A percentile compares a stretch with the other conserved stretches of the same genome.
Conservation (phyloP, 2,888 invertebrate genomes). For the Clistopyga incitator region DNA sequence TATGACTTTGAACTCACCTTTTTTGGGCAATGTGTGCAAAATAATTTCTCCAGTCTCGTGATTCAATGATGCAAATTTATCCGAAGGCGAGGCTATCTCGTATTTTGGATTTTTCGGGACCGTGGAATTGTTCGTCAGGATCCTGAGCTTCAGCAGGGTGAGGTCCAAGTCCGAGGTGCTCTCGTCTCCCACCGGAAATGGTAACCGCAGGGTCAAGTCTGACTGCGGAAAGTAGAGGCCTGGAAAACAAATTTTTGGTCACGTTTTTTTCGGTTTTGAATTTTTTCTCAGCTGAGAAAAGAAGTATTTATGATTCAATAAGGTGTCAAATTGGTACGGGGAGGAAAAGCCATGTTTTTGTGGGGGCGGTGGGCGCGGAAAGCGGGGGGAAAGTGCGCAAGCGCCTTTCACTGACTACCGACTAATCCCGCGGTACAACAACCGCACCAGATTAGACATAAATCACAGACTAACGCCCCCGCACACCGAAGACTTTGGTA, state of each 20-base stretch:
- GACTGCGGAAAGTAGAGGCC: slow-evolving; percentile 82
- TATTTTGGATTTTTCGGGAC: slow-evolving; percentile 73
- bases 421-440: slow-evolving; percentile 48
- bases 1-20: slow-evolving; percentile 72
- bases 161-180: slow-evolving; percentile 67
- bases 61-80: slow-evolving; percentile 70
- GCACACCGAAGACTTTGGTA: slow-evolving; percentile 12
- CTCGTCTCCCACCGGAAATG: slow-evolving; percentile 72
- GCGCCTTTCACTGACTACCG: slow-evolving; percentile 22
- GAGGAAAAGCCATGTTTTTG: slow-evolving; percentile 1
- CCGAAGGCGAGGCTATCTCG: slow-evolving; percentile 72
- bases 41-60: slow-evolving; percentile 68
- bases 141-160: slow-evolving; percentile 75
- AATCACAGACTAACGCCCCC: slow-evolving; percentile 60
- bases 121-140: slow-evolving; percentile 77
- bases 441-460: slow-evolving; percentile 53
- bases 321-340: slow-evolving; percentile 1
- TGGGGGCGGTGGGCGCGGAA: neutral
- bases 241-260: slow-evolving; percentile 66
- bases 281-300: neutral
- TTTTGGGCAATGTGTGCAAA: slow-evolving; percentile 71
- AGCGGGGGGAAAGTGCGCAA: neutral
- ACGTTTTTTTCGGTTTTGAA: slow-evolving; percentile 15
- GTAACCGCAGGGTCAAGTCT: slow-evolving; percentile 77
- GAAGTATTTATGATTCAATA: neutral